These are phyloP conservation scores for Montipora efflorescens DNA, from an alignment of 64 coral and sea anemone species.

Conservation along the genomic window DNA sequence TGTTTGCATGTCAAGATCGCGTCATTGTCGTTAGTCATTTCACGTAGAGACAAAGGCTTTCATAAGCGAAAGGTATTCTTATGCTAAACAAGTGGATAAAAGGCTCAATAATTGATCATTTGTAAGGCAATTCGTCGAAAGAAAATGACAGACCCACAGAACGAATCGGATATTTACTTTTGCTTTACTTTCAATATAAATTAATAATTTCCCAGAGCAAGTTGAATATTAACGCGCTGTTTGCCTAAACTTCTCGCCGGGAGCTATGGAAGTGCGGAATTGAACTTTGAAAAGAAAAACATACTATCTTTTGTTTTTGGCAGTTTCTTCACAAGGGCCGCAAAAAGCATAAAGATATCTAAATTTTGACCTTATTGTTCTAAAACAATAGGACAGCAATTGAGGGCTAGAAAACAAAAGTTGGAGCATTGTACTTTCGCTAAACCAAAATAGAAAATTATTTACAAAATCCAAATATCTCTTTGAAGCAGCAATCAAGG, in stretches of 20 bases:
- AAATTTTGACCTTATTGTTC: conserved; percentile 83
- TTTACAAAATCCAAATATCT: conserved; percentile 98
- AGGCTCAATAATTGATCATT: conserved; percentile 98
- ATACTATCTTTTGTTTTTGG: conserved; percentile 75
- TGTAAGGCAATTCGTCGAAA: conserved; percentile 96
- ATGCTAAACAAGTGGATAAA: conserved; percentile 98
- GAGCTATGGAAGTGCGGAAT: conserved; percentile 51
- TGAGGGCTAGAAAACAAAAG: conserved; percentile 80
- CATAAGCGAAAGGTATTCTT: conserved; percentile 92
- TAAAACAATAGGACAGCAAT: conserved; percentile 83
- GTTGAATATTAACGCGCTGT: conserved; percentile 95
- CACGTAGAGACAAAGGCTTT: conserved; percentile 82
- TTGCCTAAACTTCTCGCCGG: conserved; percentile 61
- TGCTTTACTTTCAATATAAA: conserved; percentile 94
- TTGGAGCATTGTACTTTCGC: conserved; percentile 71
- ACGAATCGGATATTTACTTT: conserved; percentile 97
- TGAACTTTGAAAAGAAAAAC: conserved; percentile 87
- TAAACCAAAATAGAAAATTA: conserved; percentile 92
- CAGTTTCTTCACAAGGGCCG: conserved; percentile 70
- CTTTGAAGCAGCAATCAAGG: conserved; percentile 95
- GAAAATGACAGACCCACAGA: conserved; percentile 82
- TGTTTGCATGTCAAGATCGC: conserved; percentile 72
- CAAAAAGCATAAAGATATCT: conserved; percentile 86
- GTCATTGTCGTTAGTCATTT: conserved; percentile 80
- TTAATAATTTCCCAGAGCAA: conserved; percentile 91